phyloP scores from a whole-genome alignment of 2,888 invertebrate species.

The Pseudoips prasinana region DNA sequence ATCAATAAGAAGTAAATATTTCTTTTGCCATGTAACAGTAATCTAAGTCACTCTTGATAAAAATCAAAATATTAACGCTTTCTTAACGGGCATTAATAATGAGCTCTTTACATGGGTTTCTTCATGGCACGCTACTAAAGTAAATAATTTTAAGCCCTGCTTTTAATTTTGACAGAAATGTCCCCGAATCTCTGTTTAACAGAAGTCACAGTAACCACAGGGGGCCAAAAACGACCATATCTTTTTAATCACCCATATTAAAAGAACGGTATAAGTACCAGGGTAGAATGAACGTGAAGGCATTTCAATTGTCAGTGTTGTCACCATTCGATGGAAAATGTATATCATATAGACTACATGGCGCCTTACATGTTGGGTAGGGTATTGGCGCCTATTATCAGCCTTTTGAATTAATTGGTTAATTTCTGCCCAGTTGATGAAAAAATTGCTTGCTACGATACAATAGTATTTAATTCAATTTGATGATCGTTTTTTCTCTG shows the following conservation, averaged over 20 bases:
- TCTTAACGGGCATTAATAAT: too few species aligned
- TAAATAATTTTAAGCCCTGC: conserved; percentile 1
- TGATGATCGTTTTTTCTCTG: too few species aligned
- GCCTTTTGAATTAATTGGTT: conserved; percentile 1
- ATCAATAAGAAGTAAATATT: too few species aligned
- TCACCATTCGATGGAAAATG: conserved; percentile 15
- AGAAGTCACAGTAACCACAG: background rate
- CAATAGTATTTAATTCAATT: too few species aligned
- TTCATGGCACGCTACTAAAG: too few species aligned
- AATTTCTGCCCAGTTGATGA: too few species aligned
- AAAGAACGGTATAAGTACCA: conserved; percentile 28
- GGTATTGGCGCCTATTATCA: conserved; percentile 17
- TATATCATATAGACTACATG: conserved; percentile 68
- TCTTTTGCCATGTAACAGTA: too few species aligned
- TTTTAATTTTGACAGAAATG: background rate
- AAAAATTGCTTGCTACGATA: too few species aligned
- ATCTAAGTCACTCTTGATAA: too few species aligned
- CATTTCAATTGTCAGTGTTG: conserved; percentile 26
- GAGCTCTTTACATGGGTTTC: too few species aligned
- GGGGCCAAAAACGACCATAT: background rate
- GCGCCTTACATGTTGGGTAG: conserved; percentile 58
- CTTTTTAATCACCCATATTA: conserved; percentile 3
- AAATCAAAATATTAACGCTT: too few species aligned
- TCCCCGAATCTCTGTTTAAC: conserved; percentile 1
- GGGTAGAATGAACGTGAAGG: conserved; percentile 29